Conservation (phyloP, 2,888 invertebrate genomes). For the Ptychoptera albimana region DNA sequence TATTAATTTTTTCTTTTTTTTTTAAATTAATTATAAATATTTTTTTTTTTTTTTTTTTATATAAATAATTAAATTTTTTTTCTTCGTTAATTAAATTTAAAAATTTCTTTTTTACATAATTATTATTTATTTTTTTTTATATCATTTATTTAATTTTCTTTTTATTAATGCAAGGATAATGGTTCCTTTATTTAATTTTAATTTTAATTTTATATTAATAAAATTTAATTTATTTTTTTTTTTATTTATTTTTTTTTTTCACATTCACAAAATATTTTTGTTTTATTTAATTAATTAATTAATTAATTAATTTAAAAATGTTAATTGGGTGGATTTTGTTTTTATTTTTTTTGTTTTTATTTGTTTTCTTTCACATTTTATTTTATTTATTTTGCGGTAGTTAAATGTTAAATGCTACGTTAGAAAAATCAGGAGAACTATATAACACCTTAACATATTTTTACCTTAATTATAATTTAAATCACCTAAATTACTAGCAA, state of each 20-base stretch:
- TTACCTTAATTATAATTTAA: no score
- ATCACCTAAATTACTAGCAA: no score
- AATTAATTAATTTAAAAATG: no score
- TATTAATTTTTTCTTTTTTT: not conserved
- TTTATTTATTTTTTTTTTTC: not conserved
- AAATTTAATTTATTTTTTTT: not conserved
- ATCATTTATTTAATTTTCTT: slow-evolving; percentile 6
- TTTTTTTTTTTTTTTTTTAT: not conserved
- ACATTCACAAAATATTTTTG: not conserved
- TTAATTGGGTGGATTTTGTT: not conserved
- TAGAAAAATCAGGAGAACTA: no score
- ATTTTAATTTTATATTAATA: slow-evolving; percentile 4
- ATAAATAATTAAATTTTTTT: not conserved
- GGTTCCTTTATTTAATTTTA: slow-evolving; percentile 9
- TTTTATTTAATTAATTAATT: no score
- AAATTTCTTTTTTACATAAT: not conserved
- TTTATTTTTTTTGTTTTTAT: not conserved
- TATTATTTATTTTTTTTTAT: not conserved
- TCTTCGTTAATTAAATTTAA: not conserved
- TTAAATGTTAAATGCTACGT: no score
- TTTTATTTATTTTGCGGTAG: no score
- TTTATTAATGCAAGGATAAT: slow-evolving; percentile 12
- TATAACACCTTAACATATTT: no score
- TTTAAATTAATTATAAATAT: not conserved
- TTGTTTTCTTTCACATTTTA: not conserved